phyloP scores from a whole-genome alignment of 2,113 vertebrate species.

The Stomatorhinus ivindoensis region DNA sequence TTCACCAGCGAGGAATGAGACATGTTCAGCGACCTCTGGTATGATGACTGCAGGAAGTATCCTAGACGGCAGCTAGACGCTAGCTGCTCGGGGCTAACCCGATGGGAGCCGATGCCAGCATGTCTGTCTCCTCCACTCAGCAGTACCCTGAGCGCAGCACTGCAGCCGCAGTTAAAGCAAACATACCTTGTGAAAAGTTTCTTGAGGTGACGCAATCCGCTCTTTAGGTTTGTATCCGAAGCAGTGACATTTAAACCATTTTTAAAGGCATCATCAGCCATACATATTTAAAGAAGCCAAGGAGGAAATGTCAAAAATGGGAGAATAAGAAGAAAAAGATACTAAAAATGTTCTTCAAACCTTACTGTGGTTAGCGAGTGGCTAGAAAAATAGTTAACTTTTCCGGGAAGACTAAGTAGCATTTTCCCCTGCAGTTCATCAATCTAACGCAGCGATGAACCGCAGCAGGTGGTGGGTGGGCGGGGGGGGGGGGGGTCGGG shows the following conservation, averaged over 20 bases:
- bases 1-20: neutral
- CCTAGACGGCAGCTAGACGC: neutral
- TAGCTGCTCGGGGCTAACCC: neutral
- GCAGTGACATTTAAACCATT: conserved; percentile 32
- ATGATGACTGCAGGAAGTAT: neutral
- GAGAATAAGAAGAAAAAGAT: neutral
- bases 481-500: neutral
- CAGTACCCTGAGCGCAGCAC: neutral
- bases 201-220: conserved; percentile 34
- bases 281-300: neutral
- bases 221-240: conserved; percentile 28
- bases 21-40: neutral
- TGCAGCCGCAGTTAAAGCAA: conserved; percentile 27
- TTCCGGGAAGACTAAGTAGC: neutral
- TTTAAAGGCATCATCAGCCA: neutral
- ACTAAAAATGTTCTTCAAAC: neutral
- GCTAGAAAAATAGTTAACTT: neutral
- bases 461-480: neutral
- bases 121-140: neutral
- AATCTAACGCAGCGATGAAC: neutral
- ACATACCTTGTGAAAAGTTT: conserved; percentile 16
- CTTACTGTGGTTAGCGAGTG: neutral
- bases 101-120: neutral
- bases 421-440: neutral
- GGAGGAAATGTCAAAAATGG: neutral